Conservation (phyloP, 2,113 vertebrate species). For the Platichthys flesus region DNA sequence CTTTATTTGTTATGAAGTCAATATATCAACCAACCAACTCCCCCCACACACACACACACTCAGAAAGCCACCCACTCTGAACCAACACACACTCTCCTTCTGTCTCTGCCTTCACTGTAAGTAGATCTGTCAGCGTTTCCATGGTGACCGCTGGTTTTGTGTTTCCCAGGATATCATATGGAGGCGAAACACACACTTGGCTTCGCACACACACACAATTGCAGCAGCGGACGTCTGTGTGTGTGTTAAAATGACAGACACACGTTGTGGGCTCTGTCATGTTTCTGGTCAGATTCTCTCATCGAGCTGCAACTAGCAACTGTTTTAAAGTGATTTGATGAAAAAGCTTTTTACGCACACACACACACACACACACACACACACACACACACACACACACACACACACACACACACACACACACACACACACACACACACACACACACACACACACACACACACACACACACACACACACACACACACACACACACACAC, state of each 20-base stretch:
- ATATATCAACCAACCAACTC: neutral
- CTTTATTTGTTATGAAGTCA: too few species aligned
- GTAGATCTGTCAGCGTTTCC: slow-evolving; percentile 62
- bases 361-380: slow-evolving; percentile 11
- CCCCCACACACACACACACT: slow-evolving; percentile 8
- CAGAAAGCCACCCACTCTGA: slow-evolving; percentile 7
- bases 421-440: slow-evolving; percentile 4
- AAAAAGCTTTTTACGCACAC: slow-evolving; percentile 1
- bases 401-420: slow-evolving; percentile 5
- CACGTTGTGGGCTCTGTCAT: too few species aligned
- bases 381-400: slow-evolving; percentile 6
- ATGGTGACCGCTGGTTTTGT: slow-evolving; percentile 68
- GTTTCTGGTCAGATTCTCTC: too few species aligned
- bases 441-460: slow-evolving; percentile 3
- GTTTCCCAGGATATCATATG: slow-evolving; percentile 73
- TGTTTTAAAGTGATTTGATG: too few species aligned
- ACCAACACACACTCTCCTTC: slow-evolving; percentile 27
- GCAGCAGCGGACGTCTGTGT: too few species aligned
- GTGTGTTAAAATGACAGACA: too few species aligned
- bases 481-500: slow-evolving; percentile 9
- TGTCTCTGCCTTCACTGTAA: slow-evolving; percentile 52
- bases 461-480: slow-evolving; percentile 8
- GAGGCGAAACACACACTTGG: slow-evolving; percentile 31
- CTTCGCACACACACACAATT: neutral
- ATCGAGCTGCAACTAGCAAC: too few species aligned